phyloP scores from a whole-genome alignment of 2,888 invertebrate genomes.

The Drosophila vallismaia region DNA sequence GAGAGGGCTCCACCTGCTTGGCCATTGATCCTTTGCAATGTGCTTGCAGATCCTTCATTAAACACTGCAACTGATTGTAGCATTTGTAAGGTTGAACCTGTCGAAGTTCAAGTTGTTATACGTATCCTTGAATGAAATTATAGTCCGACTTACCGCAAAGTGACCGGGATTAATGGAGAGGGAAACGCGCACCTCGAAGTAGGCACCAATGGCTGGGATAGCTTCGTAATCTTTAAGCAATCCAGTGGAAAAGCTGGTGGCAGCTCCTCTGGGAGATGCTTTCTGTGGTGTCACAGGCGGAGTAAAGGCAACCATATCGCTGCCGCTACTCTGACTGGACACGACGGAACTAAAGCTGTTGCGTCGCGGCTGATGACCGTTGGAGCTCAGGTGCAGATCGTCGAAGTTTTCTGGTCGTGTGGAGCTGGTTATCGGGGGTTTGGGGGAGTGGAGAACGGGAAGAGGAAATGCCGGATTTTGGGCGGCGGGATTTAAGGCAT shows the following conservation, averaged over 20 bases:
- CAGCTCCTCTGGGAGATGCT: background rate
- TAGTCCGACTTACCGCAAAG: slow-evolving; percentile 76
- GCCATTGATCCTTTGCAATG: slow-evolving; percentile 85
- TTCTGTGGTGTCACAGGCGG: slow-evolving; percentile 54
- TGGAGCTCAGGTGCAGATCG: slow-evolving; percentile 57
- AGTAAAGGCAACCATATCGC: slow-evolving; percentile 47
- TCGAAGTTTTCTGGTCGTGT: slow-evolving; percentile 57
- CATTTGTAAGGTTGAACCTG: slow-evolving; percentile 85
- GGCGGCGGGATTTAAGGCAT: slow-evolving; percentile 20
- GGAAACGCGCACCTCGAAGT: slow-evolving; percentile 89
- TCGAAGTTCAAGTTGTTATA: background rate
- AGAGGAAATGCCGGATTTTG: background rate
- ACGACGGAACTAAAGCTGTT: slow-evolving; percentile 62
- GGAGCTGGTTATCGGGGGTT: slow-evolving; percentile 35
- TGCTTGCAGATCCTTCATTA: slow-evolving; percentile 88
- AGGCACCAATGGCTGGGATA: slow-evolving; percentile 84
- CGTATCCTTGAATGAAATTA: background rate
- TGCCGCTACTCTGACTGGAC: slow-evolving; percentile 62
- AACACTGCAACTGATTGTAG: slow-evolving; percentile 84
- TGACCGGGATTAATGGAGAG: slow-evolving; percentile 89
- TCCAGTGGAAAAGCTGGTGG: slow-evolving; percentile 18
- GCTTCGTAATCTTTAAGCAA: slow-evolving; percentile 69
- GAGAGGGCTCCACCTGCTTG: slow-evolving; percentile 81
- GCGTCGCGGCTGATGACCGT: slow-evolving; percentile 55
- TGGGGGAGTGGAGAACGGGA: background rate